These are phyloP conservation scores for Sarotherodon lohbergeri DNA, from an alignment of 2,113 vertebrate species.

Conservation along the genomic window DNA sequence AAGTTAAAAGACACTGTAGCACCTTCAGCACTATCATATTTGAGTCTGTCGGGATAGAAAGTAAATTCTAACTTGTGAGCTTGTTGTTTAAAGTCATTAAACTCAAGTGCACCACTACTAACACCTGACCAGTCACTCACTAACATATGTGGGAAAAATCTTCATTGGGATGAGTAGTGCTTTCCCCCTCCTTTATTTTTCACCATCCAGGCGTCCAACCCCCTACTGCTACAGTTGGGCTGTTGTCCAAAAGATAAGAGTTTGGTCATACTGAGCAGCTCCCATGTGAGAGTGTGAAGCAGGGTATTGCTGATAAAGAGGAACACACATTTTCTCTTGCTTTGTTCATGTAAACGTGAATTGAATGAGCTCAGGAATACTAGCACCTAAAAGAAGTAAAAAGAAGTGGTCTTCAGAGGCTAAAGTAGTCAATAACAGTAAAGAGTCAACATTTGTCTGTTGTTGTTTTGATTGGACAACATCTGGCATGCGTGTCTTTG, in stretches of 20 bases:
- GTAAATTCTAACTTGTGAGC: neutral
- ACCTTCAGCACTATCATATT: neutral
- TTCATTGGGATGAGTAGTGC: neutral
- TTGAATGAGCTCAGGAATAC: neutral
- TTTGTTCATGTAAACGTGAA: neutral
- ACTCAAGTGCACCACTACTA: neutral
- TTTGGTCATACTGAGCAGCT: neutral
- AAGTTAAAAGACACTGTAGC: neutral
- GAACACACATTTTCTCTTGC: neutral
- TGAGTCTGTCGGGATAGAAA: neutral
- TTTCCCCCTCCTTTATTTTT: neutral
- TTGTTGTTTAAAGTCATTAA: neutral
- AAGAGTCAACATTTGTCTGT: conserved; percentile 8
- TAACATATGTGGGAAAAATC: neutral
- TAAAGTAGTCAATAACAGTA: neutral
- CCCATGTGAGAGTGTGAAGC: neutral
- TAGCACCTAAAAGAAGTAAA: neutral
- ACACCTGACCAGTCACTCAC: neutral
- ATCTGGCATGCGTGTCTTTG: conserved; percentile 12
- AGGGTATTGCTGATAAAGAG: neutral
- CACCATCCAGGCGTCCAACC: neutral
- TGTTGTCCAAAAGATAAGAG: neutral
- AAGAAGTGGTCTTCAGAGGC: neutral
- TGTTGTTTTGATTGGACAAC: conserved; percentile 18
- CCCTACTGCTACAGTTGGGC: neutral